A percentile compares a stretch with the other conserved stretches of the same genome.
Conservation (phyloP, 2,113 vertebrate genomes). For the Bos javanicus region DNA sequence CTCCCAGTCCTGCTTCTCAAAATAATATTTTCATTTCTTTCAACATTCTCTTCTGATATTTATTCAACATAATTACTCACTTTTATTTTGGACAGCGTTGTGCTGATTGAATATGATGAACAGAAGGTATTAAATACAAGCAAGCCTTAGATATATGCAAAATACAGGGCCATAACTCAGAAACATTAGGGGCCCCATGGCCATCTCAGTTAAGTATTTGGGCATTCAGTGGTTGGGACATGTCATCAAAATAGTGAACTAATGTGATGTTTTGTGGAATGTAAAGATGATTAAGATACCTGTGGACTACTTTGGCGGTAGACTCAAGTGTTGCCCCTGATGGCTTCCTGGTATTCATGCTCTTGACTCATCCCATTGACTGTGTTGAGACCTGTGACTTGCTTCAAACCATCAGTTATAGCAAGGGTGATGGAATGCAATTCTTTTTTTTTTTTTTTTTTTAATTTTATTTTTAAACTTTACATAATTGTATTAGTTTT, state of each 20-base stretch:
- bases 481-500: too few species aligned
- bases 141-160: not conserved
- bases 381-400: not conserved
- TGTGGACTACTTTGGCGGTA: not conserved
- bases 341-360: not conserved
- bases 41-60: not conserved
- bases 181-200: not conserved
- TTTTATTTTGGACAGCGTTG: not conserved
- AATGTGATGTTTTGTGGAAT: not conserved
- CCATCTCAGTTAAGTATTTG: not conserved
- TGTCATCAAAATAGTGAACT: not conserved
- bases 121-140: not conserved
- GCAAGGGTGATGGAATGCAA: not conserved
- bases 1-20: not conserved
- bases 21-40: not conserved
- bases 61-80: not conserved
- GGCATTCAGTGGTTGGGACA: not conserved
- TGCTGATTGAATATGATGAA: not conserved
- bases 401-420: not conserved
- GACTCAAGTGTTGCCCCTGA: not conserved
- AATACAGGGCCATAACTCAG: not conserved
- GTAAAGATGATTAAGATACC: not conserved
- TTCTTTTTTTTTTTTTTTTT: not conserved
- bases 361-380: not conserved
- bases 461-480: too few species aligned